These are phyloP conservation scores for Drosophila arawakana DNA, from an alignment of 1,140 invertebrate species.

Conservation along the genomic window DNA sequence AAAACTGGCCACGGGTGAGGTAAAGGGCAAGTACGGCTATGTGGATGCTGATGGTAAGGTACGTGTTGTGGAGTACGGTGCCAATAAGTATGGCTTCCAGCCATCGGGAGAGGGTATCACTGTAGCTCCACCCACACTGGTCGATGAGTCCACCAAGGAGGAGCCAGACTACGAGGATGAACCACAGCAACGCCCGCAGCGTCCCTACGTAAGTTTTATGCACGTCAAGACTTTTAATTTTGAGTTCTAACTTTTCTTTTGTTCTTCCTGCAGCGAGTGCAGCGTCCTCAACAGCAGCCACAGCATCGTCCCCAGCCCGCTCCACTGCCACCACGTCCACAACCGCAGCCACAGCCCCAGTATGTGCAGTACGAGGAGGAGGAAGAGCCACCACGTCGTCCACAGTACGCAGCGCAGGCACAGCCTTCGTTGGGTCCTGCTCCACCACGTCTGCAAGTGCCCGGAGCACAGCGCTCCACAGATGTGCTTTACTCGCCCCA, in stretches of 20 bases:
- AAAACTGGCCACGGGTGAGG: conserved; percentile 90
- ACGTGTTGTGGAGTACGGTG: conserved; percentile 94
- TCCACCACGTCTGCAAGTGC: conserved; percentile 76
- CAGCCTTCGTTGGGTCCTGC: conserved; percentile 71
- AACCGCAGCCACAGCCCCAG: conserved; percentile 79
- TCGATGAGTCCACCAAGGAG: conserved; percentile 88
- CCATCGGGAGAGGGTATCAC: conserved; percentile 94
- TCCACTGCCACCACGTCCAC: conserved; percentile 51
- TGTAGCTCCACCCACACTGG: conserved; percentile 91
- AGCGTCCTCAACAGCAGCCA: conserved; percentile 73
- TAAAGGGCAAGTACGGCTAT: conserved; percentile 94
- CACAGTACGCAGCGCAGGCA: conserved; percentile 71
- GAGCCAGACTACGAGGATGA: conserved; percentile 85
- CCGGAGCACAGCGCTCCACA: conserved; percentile 80
- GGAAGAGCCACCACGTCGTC: conserved; percentile 73
- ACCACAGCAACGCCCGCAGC: conserved; percentile 77
- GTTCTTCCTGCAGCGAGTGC: conserved; percentile 45
- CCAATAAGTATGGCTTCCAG: conserved; percentile 94
- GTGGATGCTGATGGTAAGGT: conserved; percentile 92
- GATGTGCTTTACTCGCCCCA: conserved; percentile 81
- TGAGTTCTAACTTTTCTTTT: background rate
- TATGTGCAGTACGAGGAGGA: conserved; percentile 81
- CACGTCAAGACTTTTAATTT: background rate
- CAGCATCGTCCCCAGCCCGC: conserved; percentile 57
- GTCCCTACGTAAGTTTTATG: conserved; percentile 68